phyloP scores from a whole-genome alignment of 1,140 invertebrate species.

The Drosophila nebulosa region DNA sequence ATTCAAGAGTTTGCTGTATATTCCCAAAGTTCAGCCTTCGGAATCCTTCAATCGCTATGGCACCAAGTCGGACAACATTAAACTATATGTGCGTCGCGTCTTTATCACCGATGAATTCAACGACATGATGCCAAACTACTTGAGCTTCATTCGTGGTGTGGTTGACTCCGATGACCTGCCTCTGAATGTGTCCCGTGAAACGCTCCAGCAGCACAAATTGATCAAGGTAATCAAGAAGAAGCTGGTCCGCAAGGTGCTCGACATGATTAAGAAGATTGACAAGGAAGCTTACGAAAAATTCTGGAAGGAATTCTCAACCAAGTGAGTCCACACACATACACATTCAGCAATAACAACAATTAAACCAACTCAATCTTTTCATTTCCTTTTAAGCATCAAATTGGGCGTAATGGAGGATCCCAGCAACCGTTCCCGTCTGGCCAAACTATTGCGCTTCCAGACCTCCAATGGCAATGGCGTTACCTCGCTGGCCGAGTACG shows the following conservation, averaged over 20 bases:
- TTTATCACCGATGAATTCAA: constrained; percentile 99
- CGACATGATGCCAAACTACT: constrained; percentile 99
- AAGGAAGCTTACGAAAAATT: constrained; percentile 96
- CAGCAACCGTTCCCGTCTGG: constrained; percentile 95
- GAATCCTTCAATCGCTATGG: constrained; percentile 98
- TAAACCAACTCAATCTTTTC: not conserved
- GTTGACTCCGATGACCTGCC: constrained; percentile 99
- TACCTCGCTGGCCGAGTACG: constrained; percentile 94
- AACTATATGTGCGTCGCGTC: constrained; percentile 97
- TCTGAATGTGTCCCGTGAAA: constrained; percentile 98
- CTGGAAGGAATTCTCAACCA: constrained; percentile 99
- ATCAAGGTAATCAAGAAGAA: constrained; percentile 99
- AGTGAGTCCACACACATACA: constrained; percentile 83
- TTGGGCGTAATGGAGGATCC: constrained; percentile 99
- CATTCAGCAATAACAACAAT: not conserved
- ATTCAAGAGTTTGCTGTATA: constrained; percentile 97
- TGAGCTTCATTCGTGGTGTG: constrained; percentile 96
- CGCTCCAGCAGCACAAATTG: constrained; percentile 98
- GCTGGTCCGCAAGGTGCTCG: constrained; percentile 96
- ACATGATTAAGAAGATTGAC: constrained; percentile 98
- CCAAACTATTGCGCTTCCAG: constrained; percentile 96
- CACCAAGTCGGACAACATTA: constrained; percentile 96
- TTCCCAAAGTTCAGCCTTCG: constrained; percentile 93
- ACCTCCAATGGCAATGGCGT: constrained; percentile 88
- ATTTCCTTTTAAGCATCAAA: constrained; percentile 87